phyloP scores from a whole-genome alignment of 2,113 vertebrate species.

The Python bivittatus region DNA sequence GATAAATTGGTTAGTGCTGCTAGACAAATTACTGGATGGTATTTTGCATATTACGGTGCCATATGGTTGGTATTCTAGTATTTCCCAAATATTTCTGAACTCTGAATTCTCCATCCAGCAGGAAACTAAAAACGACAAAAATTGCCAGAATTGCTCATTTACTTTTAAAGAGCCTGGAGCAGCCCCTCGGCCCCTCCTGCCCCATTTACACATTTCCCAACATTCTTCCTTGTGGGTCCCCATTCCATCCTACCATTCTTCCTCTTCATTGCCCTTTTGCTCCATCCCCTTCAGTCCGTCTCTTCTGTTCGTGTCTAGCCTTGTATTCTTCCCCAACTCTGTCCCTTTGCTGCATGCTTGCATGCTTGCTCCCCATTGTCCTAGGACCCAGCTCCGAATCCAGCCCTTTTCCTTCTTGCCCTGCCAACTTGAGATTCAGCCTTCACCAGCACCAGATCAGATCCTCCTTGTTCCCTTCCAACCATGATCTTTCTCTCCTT shows the following conservation, averaged over 20 bases:
- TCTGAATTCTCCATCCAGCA: not conserved
- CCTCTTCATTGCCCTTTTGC: not conserved
- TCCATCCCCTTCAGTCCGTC: not conserved
- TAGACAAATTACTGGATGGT: not conserved
- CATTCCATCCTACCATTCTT: not conserved
- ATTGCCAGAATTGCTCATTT: not conserved
- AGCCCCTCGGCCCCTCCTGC: not conserved
- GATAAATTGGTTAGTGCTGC: slow-evolving; percentile 72
- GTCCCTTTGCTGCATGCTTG: not conserved
- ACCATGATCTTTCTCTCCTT: not conserved
- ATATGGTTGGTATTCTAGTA: not conserved
- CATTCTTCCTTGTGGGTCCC: not conserved
- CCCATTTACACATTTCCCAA: not conserved
- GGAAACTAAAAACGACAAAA: not conserved
- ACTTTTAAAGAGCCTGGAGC: not conserved
- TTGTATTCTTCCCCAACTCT: not conserved
- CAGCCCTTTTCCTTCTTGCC: no score
- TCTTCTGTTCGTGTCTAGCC: not conserved
- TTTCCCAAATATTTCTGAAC: not conserved
- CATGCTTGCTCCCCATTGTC: not conserved
- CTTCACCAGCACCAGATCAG: not conserved
- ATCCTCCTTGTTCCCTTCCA: not conserved
- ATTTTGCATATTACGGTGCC: not conserved
- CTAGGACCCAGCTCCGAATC: not conserved
- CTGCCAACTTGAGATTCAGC: not conserved